A percentile compares a stretch with the other conserved stretches of the same genome.
Conservation (phyloP, 2,113 vertebrate species). For the Uropsilus gracilis region DNA sequence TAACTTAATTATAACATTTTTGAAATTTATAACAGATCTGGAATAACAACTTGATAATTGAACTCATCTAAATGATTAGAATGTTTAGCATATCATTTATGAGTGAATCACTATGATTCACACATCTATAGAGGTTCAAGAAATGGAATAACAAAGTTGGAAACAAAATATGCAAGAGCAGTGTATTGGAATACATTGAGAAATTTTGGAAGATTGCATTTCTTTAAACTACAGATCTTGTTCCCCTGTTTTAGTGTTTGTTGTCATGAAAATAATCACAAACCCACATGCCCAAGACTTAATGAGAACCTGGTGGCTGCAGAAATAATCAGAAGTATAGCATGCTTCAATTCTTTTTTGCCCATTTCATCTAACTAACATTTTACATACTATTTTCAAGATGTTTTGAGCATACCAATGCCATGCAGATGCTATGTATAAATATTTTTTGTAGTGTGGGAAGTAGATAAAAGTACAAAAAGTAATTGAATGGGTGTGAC, state of each 20-base stretch:
- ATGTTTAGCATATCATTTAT: constrained; percentile 2
- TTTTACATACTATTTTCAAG: neutral
- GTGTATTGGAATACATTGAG: neutral
- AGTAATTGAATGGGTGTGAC: neutral
- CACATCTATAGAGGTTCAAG: constrained; percentile 45
- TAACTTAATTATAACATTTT: neutral
- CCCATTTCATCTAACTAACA: neutral
- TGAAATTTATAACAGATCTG: neutral
- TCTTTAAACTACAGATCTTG: constrained; percentile 52
- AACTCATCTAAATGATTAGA: neutral
- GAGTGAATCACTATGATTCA: constrained; percentile 23
- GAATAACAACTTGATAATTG: constrained; percentile 2
- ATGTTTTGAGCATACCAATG: neutral
- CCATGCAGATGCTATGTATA: neutral
- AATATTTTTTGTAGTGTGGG: neutral
- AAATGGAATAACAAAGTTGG: constrained; percentile 8
- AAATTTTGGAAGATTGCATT: constrained; percentile 34
- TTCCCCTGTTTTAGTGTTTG: constrained; percentile 51
- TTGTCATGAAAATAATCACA: constrained; percentile 63
- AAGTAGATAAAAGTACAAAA: neutral
- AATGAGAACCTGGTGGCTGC: constrained; percentile 48
- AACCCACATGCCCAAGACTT: neutral
- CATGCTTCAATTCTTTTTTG: neutral
- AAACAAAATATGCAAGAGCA: constrained; percentile 28
- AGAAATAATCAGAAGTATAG: neutral